Evolutionary conservation across 2,797 vertebrate genomes (phyloP).

Genomic region (Tympanoctomys barrerae): DNA sequence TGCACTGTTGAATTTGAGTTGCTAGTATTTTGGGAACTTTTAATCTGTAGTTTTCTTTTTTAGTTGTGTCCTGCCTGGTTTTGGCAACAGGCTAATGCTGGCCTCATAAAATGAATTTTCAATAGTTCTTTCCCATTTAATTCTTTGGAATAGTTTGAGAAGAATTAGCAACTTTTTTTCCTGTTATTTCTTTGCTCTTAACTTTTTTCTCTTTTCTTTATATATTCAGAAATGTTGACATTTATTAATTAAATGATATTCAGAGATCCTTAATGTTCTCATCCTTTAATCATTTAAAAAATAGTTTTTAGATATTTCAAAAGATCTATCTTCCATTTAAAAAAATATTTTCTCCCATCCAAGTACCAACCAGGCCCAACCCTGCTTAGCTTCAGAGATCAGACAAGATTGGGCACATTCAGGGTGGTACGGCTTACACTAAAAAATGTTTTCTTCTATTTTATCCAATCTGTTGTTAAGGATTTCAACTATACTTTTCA

Average conservation of each 20-base stretch:
- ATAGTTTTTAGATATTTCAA: neutral
- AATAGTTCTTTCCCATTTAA: neutral
- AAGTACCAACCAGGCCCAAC: no score
- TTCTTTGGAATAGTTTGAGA: neutral
- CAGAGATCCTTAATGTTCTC: neutral
- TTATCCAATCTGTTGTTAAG: neutral
- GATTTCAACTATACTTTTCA: neutral
- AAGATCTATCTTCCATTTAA: neutral
- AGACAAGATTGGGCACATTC: no score
- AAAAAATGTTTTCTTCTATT: neutral
- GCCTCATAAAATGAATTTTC: neutral
- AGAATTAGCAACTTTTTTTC: neutral
- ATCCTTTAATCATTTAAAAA: neutral
- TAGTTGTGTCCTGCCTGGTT: neutral
- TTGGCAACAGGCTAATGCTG: neutral
- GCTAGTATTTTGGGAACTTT: neutral
- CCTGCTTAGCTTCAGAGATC: no score
- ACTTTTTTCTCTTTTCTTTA: neutral
- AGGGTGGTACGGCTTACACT: no score
- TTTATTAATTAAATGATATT: neutral
- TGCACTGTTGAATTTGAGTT: neutral
- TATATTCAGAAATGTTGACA: neutral
- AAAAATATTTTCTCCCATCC: neutral
- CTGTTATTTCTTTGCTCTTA: neutral
- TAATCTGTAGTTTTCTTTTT: neutral